phyloP scores from a whole-genome alignment of 2,113 vertebrate species.

The Xiphophorus couchianus region DNA sequence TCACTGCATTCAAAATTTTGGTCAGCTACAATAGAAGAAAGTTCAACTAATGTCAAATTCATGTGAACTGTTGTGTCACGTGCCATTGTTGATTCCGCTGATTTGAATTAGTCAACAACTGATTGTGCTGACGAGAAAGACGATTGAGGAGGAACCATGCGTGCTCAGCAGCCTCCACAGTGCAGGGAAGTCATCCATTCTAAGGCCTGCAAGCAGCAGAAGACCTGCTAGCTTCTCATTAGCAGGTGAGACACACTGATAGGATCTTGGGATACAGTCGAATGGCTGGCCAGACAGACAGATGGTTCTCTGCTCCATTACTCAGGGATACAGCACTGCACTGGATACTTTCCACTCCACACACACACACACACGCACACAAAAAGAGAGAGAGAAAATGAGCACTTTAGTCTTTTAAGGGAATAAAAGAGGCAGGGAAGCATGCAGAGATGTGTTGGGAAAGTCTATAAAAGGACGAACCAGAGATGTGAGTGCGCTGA shows the following conservation, averaged over 20 bases:
- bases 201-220: conserved; percentile 45
- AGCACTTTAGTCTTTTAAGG: conserved; percentile 44
- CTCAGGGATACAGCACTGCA: conserved; percentile 19
- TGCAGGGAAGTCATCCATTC: conserved; percentile 50
- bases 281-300: conserved; percentile 42
- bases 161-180: conserved; percentile 23
- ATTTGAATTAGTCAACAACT: neutral
- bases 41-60: too few species aligned
- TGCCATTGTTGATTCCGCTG: neutral
- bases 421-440: conserved; percentile 37
- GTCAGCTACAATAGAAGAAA: too few species aligned
- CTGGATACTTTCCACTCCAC: conserved; percentile 24
- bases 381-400: conserved; percentile 27
- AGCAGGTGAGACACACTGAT: conserved; percentile 53
- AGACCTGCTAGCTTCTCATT: conserved; percentile 57
- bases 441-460: neutral
- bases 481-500: conserved; percentile 28
- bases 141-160: conserved; percentile 7
- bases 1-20: too few species aligned
- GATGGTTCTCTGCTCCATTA: conserved; percentile 55
- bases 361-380: neutral
- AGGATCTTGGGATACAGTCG: conserved; percentile 34
- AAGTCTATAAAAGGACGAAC: conserved; percentile 23
- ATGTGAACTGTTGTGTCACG: too few species aligned
- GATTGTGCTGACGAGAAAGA: neutral